Percentiles rank a stretch among this genome's conserved stretches.
Evolutionary conservation across 2,797 vertebrate species (phyloP).

Genomic region (Amblyraja radiata): DNA sequence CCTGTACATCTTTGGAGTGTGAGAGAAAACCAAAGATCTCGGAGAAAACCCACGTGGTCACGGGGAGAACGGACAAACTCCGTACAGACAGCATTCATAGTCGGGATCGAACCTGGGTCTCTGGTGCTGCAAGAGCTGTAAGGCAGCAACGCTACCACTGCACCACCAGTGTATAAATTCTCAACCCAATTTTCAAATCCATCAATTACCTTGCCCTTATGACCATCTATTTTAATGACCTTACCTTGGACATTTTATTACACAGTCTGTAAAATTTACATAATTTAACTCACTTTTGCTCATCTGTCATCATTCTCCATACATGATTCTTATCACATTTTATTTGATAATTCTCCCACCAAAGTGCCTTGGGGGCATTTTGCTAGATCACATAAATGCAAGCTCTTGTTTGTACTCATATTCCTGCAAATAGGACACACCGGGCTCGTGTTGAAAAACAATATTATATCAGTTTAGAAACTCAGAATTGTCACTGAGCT

Average conservation of each 20-base stretch:
- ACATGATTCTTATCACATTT: neutral
- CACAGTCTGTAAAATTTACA: neutral
- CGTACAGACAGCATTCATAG: no score
- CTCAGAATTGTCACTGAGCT: neutral
- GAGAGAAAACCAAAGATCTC: no score
- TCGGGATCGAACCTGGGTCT: no score
- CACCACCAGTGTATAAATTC: neutral
- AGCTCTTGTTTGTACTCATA: neutral
- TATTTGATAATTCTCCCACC: neutral
- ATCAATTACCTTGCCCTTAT: neutral
- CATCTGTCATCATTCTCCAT: neutral
- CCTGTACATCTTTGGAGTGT: no score
- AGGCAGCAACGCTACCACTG: no score
- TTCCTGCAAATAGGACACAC: neutral
- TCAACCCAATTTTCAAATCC: neutral
- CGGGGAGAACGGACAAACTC: no score
- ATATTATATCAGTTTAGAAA: neutral
- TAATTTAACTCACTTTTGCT: neutral
- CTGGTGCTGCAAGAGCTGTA: no score
- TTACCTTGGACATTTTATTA: neutral
- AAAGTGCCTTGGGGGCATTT: neutral
- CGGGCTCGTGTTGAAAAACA: neutral
- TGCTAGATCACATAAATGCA: neutral
- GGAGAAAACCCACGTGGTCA: no score
- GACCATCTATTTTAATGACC: no score